Conservation (phyloP, 2,797 vertebrate genomes). For the Sebastes umbrosus region DNA sequence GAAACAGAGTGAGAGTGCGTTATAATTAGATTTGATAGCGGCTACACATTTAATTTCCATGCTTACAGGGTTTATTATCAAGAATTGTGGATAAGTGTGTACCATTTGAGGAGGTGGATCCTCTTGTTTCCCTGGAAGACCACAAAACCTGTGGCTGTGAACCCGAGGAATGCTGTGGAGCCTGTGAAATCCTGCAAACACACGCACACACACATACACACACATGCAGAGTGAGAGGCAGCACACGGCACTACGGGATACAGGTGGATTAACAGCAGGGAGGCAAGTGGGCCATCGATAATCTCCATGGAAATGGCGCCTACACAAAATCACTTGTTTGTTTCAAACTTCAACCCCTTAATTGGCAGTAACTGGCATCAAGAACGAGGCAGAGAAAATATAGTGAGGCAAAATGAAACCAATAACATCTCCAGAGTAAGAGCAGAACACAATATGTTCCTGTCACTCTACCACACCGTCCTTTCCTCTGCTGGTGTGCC, state of each 20-base stretch:
- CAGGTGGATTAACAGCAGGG: slow-evolving; percentile 36
- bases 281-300: slow-evolving; percentile 16
- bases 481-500: background rate
- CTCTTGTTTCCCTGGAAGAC: slow-evolving; percentile 99
- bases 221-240: slow-evolving; percentile 6
- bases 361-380: background rate
- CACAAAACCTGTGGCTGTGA: slow-evolving; percentile 95
- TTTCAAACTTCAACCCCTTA: background rate
- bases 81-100: slow-evolving; percentile 44
- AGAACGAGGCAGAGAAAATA: background rate
- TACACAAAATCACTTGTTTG: slow-evolving; percentile 19
- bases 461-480: background rate
- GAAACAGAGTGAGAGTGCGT: background rate
- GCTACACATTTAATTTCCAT: background rate
- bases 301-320: slow-evolving; percentile 32
- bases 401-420: background rate
- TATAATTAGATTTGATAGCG: background rate
- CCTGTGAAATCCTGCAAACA: slow-evolving; percentile 92
- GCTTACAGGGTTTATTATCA: background rate
- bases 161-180: slow-evolving; percentile 94
- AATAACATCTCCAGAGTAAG: background rate
- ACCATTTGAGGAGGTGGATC: slow-evolving; percentile 98
- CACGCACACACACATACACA: slow-evolving; percentile 25
- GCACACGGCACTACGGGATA: slow-evolving; percentile 7
- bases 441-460: slow-evolving; percentile 8